phyloP scores from a whole-genome alignment of 2,113 vertebrate species.

The Ascaphus truei region DNA sequence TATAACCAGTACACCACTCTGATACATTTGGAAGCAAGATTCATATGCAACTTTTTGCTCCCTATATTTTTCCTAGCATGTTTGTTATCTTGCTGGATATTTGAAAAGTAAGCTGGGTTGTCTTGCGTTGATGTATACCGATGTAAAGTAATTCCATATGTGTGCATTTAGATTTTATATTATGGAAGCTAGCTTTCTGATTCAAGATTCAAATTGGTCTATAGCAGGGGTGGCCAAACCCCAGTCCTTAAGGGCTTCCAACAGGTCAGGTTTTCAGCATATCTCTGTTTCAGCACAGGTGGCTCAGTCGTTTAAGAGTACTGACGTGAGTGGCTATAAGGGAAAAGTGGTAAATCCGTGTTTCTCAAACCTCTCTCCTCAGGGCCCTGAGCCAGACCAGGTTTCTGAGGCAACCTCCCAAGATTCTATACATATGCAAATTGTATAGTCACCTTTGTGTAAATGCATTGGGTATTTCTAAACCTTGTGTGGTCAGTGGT shows the following conservation, averaged over 20 bases:
- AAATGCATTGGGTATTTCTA: too few species aligned
- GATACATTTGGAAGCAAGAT: neutral
- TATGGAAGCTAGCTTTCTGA: neutral
- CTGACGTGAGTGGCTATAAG: neutral
- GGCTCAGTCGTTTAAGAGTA: neutral
- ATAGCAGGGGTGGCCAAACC: too few species aligned
- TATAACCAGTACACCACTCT: too few species aligned
- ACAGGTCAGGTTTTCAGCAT: neutral
- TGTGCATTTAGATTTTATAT: too few species aligned
- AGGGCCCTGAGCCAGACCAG: too few species aligned
- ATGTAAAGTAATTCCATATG: conserved; percentile 13
- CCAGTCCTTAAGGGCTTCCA: neutral
- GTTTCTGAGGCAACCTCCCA: too few species aligned
- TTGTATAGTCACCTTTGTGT: too few species aligned
- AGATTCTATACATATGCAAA: too few species aligned
- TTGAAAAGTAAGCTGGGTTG: neutral
- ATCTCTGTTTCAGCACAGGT: neutral
- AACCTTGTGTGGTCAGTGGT: too few species aligned
- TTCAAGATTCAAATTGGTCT: conserved; percentile 9
- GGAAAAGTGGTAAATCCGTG: too few species aligned
- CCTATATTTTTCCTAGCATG: conserved; percentile 15
- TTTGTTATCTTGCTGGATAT: conserved; percentile 12
- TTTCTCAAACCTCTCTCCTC: too few species aligned
- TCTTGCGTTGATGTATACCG: conserved; percentile 15
- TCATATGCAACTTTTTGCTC: neutral